These are phyloP conservation scores for Eulithis testata DNA, from an alignment of 2,888 invertebrate species.

Conservation along the genomic window DNA sequence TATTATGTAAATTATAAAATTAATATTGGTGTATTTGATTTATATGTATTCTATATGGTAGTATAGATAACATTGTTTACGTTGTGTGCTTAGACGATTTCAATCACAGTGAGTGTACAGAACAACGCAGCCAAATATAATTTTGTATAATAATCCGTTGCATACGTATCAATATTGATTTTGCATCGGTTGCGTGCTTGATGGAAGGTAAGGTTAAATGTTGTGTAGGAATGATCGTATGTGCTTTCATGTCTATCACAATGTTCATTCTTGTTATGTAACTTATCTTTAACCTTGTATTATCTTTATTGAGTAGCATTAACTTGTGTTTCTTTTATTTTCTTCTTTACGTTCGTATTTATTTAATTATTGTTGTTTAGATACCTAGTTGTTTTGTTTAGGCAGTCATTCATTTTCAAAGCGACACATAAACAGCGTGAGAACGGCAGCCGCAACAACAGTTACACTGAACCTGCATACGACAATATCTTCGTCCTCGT, in stretches of 20 bases:
- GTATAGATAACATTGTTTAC: too few relatives aligned
- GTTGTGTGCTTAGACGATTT: conserved; percentile 17
- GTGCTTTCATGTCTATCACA: conserved; percentile 37
- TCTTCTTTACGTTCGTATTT: too few relatives aligned
- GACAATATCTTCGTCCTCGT: conserved; percentile 43
- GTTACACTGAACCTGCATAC: conserved; percentile 43
- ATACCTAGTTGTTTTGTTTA: conserved; percentile 14
- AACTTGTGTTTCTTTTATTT: conserved; percentile 12
- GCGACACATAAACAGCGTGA: conserved; percentile 56
- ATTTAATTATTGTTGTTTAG: too few relatives aligned
- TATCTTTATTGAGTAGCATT: conserved; percentile 37
- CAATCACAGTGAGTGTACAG: conserved; percentile 22
- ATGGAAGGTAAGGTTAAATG: conserved; percentile 25
- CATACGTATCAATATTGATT: conserved; percentile 40
- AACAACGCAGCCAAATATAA: conserved; percentile 8
- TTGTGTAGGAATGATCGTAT: conserved; percentile 27
- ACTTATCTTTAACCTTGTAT: conserved; percentile 24
- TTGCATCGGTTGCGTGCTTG: conserved; percentile 41
- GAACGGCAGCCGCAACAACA: conserved; percentile 57
- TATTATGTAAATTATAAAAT: not conserved
- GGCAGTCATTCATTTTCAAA: conserved; percentile 42
- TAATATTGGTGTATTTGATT: too few relatives aligned
- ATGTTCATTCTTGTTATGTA: conserved; percentile 29
- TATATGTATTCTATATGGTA: too few relatives aligned
- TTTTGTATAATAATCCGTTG: conserved; percentile 29